Base-by-base conservation (phyloP, 2,113 vertebrate genomes). In the Sorex fumeus region DNA sequence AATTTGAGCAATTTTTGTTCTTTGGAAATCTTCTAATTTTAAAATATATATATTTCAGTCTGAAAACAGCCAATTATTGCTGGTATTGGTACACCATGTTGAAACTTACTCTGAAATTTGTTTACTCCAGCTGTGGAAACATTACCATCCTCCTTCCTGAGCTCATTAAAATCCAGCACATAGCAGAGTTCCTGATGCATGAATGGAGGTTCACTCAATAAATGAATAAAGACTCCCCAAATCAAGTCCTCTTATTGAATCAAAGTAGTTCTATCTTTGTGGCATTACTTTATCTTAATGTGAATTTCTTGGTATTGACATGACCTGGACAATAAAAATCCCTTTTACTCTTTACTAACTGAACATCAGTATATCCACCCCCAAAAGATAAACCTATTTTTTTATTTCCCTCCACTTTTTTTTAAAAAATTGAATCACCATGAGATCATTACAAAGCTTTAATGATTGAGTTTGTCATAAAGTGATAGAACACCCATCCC, bases 11-110 rank as follows among this genome's bases (percentile, higher is more conserved):
- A 76, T 91, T 34, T 47, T 30, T 36, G 23, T 43, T 28, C 23
- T 82, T 50, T 66, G 60, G 28, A 90, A 90, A 82, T n/a, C 60
- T 72, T 18, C 40, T 79, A 16, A 50, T 83, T 87, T 87, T 53
- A 57, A 78, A 82, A 78, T 60, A 62, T 40, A 62, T 40, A 34
- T 30, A 71, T 71, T 76, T 64, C 66, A 67, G 57, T 12, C 71
- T 36, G 9, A 47, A 4, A 9, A 36, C 8, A 47, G 53, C 28
- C 32, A 64, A 23, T 76, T 50, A 50, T 4, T 70, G 16, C 47
- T 75, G 2, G 32, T 10, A 13, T 40, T 36, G 77, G 57, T 13
- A 30, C 7, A 40, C 2, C 81, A 8, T 78, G 25, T 50, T 78
- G 71, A 66, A 66, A 71, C 18, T 77, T 53, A 79, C 6, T 32